phyloP scores from a whole-genome alignment of 2,888 invertebrate species.

The Catocala sponsa region DNA sequence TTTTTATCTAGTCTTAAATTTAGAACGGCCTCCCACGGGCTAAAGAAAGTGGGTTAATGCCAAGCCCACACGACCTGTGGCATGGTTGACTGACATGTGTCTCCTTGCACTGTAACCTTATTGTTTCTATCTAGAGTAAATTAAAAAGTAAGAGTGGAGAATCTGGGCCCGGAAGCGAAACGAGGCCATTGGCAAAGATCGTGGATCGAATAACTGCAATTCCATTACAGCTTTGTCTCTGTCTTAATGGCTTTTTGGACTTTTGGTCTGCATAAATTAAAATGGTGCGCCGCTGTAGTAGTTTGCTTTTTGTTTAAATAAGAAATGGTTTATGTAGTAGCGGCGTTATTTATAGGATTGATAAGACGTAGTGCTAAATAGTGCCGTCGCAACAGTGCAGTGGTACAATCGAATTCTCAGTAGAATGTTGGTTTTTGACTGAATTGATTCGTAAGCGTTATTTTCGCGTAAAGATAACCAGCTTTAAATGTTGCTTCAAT shows the following conservation, averaged over 20 bases:
- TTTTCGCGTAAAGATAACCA: no score
- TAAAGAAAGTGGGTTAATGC: conserved; percentile 83
- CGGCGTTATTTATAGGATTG: conserved; percentile 7
- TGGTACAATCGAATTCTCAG: no score
- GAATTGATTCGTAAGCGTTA: no score
- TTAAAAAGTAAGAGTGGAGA: conserved; percentile 56
- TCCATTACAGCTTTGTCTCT: conserved; percentile 14
- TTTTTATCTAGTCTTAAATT: conserved; percentile 73
- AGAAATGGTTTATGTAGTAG: conserved; percentile 3
- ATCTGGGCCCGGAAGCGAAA: conserved; percentile 62
- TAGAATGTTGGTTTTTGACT: no score
- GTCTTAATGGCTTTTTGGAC: background rate
- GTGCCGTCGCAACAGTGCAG: no score
- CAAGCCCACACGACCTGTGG: conserved; percentile 80
- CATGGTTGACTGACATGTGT: conserved; percentile 72
- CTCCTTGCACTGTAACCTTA: conserved; percentile 60
- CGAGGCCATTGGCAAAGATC: conserved; percentile 67
- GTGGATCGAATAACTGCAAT: conserved; percentile 37
- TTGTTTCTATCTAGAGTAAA: conserved; percentile 56
- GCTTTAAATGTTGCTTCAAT: no score
- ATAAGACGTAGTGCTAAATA: background rate
- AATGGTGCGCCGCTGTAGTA: no score
- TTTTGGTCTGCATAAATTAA: background rate
- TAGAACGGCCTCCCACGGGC: conserved; percentile 84
- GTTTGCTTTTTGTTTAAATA: background rate